Evolutionary conservation across 2,888 invertebrate genomes (phyloP), one percentile per base, ranked within the genome.

Genomic region (Octodonta nipae): DNA sequence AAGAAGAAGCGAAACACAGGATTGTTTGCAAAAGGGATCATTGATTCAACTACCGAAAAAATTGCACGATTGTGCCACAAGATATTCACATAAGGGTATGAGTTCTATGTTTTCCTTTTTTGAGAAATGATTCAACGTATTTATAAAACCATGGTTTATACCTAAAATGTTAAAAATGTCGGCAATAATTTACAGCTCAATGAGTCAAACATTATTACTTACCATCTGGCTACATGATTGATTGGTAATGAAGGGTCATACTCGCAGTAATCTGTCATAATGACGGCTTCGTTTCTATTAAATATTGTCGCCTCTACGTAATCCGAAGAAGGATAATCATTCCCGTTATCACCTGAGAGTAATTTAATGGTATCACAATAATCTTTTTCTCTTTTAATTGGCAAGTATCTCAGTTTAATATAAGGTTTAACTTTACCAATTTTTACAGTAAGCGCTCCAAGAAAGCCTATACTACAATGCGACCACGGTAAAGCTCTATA

Each of bases 101-200:
- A 75, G 60, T 46, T 73, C 73, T 70, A 5, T 63, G 58, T 45
- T 67, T 65, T 3, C 69, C 70, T 35, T 64, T 68, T 15, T 45
- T 50, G 4, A 76, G 51, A 45, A 75, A 73, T 0, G 58, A 57
- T 46, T 77, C 73, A 0, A 71, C 71, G 42, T 78, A 72, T 43
- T 75, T 76, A 45, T 77, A 78, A 52, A 76, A 78, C 78, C 78
- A 78, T 0, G 77, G 76, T 45, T 78, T 78, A 54, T 75, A 74
- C n/a, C n/a, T n/a, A n/a, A n/a, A n/a, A n/a, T n/a, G n/a, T n/a
- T n/a, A n/a, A n/a, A n/a, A n/a, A n/a, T n/a, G n/a, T n/a, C n/a
- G n/a, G n/a, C n/a, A n/a, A n/a, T n/a, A n/a, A n/a, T n/a, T n/a
- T n/a, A n/a, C n/a, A n/a, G n/a, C n/a, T n/a, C n/a, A n/a, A n/a